Evolutionary conservation across 2,797 vertebrate genomes (phyloP).

Genomic region (Catostomus latipinnis): DNA sequence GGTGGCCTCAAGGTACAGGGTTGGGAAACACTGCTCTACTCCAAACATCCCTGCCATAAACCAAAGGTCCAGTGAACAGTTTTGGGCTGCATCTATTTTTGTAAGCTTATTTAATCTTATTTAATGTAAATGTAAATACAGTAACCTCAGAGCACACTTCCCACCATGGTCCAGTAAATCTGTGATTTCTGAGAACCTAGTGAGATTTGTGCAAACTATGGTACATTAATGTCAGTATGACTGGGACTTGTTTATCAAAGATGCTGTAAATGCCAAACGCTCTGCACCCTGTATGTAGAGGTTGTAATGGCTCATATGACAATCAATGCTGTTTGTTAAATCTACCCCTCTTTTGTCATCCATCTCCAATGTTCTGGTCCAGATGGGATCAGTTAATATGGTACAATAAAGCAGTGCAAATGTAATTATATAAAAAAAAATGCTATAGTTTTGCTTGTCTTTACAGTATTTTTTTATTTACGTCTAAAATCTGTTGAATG

Average conservation of each 20-base stretch:
- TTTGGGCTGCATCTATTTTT: conserved; percentile 25
- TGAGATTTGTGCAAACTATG: conserved; percentile 45
- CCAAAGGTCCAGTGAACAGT: conserved; percentile 35
- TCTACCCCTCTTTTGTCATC: conserved; percentile 28
- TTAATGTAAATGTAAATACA: conserved; percentile 68
- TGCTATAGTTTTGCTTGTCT: neutral
- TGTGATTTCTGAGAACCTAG: neutral
- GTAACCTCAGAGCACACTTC: conserved; percentile 38
- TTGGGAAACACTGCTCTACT: neutral
- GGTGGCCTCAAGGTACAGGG: too few species aligned
- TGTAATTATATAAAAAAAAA: neutral
- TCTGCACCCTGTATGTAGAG: neutral
- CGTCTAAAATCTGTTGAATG: too few species aligned
- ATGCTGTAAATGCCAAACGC: conserved; percentile 56
- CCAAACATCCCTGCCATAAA: conserved; percentile 14
- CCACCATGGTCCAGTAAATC: conserved; percentile 11
- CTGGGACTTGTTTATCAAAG: conserved; percentile 41
- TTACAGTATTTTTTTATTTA: too few species aligned
- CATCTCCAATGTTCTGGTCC: conserved; percentile 38
- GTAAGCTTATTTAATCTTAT: conserved; percentile 60
- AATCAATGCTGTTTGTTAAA: conserved; percentile 59
- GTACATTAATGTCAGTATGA: conserved; percentile 60
- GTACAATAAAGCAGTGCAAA: conserved; percentile 61
- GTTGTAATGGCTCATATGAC: conserved; percentile 30
- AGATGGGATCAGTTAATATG: conserved; percentile 47